Conservation (phyloP, 2,888 invertebrate species). For the Anoncus sp. region DNA sequence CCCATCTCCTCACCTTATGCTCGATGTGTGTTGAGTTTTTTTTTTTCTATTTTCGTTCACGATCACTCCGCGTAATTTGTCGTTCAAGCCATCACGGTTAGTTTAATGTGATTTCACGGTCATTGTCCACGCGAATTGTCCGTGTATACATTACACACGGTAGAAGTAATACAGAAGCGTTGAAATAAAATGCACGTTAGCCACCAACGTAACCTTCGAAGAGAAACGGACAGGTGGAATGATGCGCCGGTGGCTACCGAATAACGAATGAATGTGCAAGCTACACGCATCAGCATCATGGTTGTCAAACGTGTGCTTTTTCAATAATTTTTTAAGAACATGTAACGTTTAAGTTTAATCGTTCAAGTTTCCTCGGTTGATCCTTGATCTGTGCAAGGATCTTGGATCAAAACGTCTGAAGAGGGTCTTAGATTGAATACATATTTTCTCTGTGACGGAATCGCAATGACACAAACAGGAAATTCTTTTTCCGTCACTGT, state of each 20-base stretch:
- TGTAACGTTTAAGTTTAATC: conserved; percentile 50
- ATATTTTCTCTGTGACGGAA: conserved; percentile 2
- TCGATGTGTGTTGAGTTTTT: conserved; percentile 15
- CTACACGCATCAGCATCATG: not conserved
- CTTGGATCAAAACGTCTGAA: conserved; percentile 14
- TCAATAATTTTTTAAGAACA: conserved; percentile 31
- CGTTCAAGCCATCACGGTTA: conserved; percentile 80
- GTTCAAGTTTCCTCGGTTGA: conserved; percentile 33
- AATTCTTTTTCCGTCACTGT: conserved; percentile 35
- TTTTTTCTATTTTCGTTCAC: conserved; percentile 68
- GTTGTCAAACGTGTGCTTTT: conserved; percentile 3
- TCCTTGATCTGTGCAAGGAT: conserved; percentile 25
- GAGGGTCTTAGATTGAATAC: conserved; percentile 13
- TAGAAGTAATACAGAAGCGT: conserved; percentile 40
- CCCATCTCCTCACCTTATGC: conserved; percentile 53
- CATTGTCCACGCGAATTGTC: conserved; percentile 80
- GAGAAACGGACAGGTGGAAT: conserved; percentile 39
- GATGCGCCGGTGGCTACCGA: not conserved
- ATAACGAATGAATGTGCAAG: conserved; percentile 12
- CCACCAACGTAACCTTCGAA: conserved; percentile 24
- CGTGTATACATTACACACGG: conserved; percentile 52
- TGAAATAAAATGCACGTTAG: conserved; percentile 36
- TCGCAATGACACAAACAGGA: conserved; percentile 21
- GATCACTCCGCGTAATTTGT: conserved; percentile 82
- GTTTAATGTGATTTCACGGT: conserved; percentile 82